These are phyloP conservation scores for Bagarius yarrelli DNA, from an alignment of 2,113 vertebrate species.

Conservation along the genomic window DNA sequence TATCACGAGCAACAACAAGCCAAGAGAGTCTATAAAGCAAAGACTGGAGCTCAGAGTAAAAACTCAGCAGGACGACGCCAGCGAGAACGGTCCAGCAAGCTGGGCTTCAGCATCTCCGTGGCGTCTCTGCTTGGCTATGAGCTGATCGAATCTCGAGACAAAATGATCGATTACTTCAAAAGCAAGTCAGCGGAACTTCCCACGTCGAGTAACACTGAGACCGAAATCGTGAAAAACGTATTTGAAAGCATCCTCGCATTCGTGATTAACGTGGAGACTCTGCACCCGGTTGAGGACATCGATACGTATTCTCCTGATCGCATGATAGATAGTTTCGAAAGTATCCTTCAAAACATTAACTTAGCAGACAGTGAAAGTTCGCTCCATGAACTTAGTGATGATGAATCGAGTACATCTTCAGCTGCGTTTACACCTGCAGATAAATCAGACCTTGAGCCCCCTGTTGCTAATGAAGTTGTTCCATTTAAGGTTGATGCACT, in stretches of 20 bases:
- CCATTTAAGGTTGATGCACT: no score
- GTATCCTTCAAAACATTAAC: neutral
- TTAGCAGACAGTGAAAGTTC: neutral
- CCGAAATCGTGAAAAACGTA: no score
- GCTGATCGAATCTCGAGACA: neutral
- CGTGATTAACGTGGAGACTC: neutral
- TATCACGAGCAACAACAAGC: neutral
- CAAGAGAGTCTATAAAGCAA: neutral
- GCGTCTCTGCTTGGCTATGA: neutral
- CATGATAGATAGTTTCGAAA: neutral
- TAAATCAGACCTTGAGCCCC: neutral
- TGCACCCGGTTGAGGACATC: neutral
- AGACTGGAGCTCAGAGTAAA: neutral
- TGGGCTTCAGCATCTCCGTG: neutral
- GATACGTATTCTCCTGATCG: neutral
- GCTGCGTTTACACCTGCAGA: neutral
- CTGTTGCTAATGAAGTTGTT: no score
- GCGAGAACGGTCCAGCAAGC: neutral
- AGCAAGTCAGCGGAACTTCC: neutral
- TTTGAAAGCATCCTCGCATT: neutral
- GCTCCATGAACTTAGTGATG: neutral
- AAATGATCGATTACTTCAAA: neutral
- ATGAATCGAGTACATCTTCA: neutral
- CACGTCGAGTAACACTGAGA: no score
- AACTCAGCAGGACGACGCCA: neutral